phyloP scores from a whole-genome alignment of 2,888 invertebrate species.

The Melinopterus prodromus region DNA sequence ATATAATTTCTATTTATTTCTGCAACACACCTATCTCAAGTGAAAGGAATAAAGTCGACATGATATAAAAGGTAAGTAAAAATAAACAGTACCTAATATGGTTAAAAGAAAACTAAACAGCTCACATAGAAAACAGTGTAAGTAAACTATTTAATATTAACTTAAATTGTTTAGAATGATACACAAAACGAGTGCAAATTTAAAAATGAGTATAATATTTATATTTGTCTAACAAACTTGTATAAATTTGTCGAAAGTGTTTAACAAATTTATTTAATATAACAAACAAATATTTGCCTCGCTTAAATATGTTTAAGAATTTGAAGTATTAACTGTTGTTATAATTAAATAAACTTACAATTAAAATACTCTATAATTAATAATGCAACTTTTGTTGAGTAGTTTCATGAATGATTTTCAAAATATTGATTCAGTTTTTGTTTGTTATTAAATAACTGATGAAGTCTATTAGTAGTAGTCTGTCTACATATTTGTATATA shows the following conservation, averaged over 20 bases:
- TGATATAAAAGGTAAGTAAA: neutral
- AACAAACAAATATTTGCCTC: conserved; percentile 23
- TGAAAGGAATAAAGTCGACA: neutral
- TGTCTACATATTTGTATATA: neutral
- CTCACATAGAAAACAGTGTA: neutral
- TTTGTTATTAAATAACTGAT: no score
- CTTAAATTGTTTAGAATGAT: neutral
- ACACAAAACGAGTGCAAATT: neutral
- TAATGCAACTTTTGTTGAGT: neutral
- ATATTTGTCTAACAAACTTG: neutral
- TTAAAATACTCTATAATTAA: neutral
- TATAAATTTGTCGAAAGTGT: neutral
- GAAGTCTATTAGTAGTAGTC: neutral
- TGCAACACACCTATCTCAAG: neutral
- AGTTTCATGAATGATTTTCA: neutral
- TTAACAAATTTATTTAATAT: conserved; percentile 25
- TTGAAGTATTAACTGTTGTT: neutral
- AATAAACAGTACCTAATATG: neutral
- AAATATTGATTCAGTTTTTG: neutral
- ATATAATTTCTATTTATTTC: neutral
- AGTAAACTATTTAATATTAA: neutral
- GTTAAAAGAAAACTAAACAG: neutral
- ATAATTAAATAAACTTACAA: neutral
- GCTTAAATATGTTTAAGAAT: conserved; percentile 6
- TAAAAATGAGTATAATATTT: neutral